phyloP scores from a whole-genome alignment of 2,797 vertebrate species.

The Tolypeutes matacus region DNA sequence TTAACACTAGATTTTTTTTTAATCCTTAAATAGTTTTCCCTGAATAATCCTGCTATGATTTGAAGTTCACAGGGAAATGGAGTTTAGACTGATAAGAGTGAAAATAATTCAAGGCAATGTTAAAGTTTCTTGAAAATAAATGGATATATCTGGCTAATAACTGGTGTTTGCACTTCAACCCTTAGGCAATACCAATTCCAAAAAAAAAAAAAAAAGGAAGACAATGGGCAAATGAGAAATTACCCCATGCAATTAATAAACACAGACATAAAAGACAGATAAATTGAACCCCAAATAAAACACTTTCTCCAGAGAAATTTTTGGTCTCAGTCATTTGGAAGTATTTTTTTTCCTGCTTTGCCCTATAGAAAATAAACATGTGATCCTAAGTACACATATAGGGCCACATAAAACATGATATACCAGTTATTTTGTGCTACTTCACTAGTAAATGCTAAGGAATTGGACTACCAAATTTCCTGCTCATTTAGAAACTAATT shows the following conservation, averaged over 20 bases:
- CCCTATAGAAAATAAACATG: not conserved
- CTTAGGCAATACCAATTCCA: not conserved
- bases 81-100: not conserved
- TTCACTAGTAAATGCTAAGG: constrained; percentile 37
- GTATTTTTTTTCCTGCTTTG: constrained; percentile 48
- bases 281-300: constrained; percentile 37
- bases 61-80: not conserved
- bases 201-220: constrained; percentile 9
- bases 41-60: not conserved
- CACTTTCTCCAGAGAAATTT: not conserved
- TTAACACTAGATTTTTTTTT: constrained; percentile 24
- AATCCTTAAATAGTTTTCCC: not conserved
- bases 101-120: not conserved
- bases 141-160: not conserved
- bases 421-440: not conserved
- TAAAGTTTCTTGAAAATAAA: constrained; percentile 25
- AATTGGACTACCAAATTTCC: constrained; percentile 11
- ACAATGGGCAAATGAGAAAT: constrained; percentile 21
- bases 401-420: not conserved
- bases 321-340: not conserved
- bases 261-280: not conserved
- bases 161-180: not conserved
- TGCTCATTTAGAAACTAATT: not conserved
- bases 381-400: not conserved
- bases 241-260: not conserved